Conservation (phyloP, 2,797 vertebrate species). For the Catostomus latipinnis region DNA sequence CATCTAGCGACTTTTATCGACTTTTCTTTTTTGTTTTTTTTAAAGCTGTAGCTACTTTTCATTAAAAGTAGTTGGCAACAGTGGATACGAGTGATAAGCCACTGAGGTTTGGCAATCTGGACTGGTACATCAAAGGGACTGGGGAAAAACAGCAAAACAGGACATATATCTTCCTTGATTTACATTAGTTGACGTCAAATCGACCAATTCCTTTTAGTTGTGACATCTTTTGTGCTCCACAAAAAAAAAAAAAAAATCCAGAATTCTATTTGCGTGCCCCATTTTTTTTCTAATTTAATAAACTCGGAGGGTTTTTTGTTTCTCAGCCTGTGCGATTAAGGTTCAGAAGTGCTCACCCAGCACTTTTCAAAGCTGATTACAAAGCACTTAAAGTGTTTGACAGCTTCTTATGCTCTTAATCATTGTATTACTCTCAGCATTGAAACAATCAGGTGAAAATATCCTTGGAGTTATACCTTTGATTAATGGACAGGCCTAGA, state of each 20-base stretch:
- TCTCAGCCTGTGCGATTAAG: constrained; percentile 60
- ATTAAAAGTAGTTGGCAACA: too few species aligned
- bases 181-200: neutral
- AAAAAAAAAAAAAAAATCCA: too few species aligned
- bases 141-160: too few species aligned
- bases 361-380: constrained; percentile 67
- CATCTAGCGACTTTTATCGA: too few species aligned
- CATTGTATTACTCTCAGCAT: constrained; percentile 15
- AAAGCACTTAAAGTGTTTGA: constrained; percentile 56
- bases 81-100: too few species aligned
- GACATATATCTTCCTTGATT: neutral
- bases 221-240: neutral
- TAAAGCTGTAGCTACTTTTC: too few species aligned
- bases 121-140: too few species aligned
- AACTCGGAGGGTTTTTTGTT: constrained; percentile 41
- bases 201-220: neutral
- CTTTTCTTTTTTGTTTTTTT: too few species aligned
- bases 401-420: too few species aligned
- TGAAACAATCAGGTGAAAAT: constrained; percentile 10
- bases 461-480: constrained; percentile 43
- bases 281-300: constrained; percentile 48
- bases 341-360: constrained; percentile 66
- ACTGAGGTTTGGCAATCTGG: too few species aligned
- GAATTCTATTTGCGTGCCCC: too few species aligned
- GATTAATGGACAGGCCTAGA: constrained; percentile 62